phyloP scores from a whole-genome alignment of 2,888 invertebrate species.

The Drymonia ruficornis region DNA sequence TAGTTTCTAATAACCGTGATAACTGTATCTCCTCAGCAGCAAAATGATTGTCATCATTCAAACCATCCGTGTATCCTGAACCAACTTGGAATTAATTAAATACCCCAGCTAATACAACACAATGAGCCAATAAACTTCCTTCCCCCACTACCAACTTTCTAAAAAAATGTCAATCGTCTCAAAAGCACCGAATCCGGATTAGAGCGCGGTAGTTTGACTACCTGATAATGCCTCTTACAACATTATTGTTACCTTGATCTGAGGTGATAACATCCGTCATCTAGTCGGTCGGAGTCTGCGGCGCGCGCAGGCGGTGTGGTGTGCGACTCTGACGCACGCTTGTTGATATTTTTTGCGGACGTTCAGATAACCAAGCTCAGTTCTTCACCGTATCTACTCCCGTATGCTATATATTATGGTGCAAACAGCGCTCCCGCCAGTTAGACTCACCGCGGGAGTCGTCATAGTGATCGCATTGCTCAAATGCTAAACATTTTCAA shows the following conservation, averaged over 20 bases:
- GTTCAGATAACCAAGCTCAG: slow-evolving; percentile 57
- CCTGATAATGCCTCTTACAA: slow-evolving; percentile 45
- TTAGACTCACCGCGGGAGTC: slow-evolving; percentile 43
- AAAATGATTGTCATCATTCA: neutral
- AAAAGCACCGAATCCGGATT: slow-evolving; percentile 28
- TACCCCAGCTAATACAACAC: neutral
- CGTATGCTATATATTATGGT: slow-evolving; percentile 69
- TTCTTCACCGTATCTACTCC: slow-evolving; percentile 54
- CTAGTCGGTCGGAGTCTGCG: slow-evolving; percentile 28
- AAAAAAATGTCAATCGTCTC: slow-evolving; percentile 19
- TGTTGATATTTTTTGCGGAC: slow-evolving; percentile 65
- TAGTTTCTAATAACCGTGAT: neutral
- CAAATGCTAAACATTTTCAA: slow-evolving; percentile 54
- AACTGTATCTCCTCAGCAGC: neutral
- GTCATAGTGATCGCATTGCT: slow-evolving; percentile 28
- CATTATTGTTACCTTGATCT: slow-evolving; percentile 46
- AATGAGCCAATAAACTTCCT: slow-evolving; percentile 9
- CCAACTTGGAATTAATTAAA: neutral
- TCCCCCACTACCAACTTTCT: slow-evolving; percentile 19
- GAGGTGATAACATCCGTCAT: slow-evolving; percentile 47
- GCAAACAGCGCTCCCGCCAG: slow-evolving; percentile 45
- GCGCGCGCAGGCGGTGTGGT: slow-evolving; percentile 38
- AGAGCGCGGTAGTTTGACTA: slow-evolving; percentile 18
- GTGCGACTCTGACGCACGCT: slow-evolving; percentile 41
- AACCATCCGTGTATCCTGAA: neutral